A percentile compares a stretch with the other conserved stretches of the same genome.
phyloP scores from a whole-genome alignment of 2,888 invertebrate genomes.

The Amphipyra tragopoginis region DNA sequence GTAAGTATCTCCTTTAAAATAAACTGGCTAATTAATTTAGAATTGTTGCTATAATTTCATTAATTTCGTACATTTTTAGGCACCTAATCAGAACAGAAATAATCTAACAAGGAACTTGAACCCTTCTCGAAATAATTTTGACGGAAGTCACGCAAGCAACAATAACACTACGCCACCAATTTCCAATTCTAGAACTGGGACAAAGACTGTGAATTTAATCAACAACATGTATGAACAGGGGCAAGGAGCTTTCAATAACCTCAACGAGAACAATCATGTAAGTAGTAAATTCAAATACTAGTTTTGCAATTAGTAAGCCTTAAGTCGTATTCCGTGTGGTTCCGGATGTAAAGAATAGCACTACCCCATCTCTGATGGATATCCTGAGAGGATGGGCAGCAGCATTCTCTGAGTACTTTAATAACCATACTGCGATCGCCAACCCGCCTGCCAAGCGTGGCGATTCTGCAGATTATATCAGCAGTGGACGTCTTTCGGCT shows the following conservation, averaged over 20 bases:
- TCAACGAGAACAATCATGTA: slow-evolving; percentile 84
- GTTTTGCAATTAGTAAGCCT: too few relatives aligned
- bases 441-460: too few relatives aligned
- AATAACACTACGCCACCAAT: slow-evolving; percentile 77
- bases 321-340: too few relatives aligned
- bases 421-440: too few relatives aligned
- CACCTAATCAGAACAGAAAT: slow-evolving; percentile 83
- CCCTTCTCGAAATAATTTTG: slow-evolving; percentile 83
- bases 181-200: slow-evolving; percentile 76
- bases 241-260: slow-evolving; percentile 81
- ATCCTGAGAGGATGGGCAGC: too few relatives aligned
- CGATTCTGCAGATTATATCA: too few relatives aligned
- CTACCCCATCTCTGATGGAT: too few relatives aligned
- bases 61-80: slow-evolving; percentile 64
- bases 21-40: background rate
- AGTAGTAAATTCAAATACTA: slow-evolving; percentile 50
- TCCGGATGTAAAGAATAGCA: too few relatives aligned
- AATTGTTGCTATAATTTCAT: background rate
- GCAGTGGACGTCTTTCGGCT: too few relatives aligned
- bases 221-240: slow-evolving; percentile 87
- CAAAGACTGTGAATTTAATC: slow-evolving; percentile 85
- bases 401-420: too few relatives aligned
- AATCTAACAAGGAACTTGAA: slow-evolving; percentile 85
- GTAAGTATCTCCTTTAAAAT: slow-evolving; percentile 68
- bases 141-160: slow-evolving; percentile 78